Conservation (phyloP, 1,140 invertebrate genomes). For the Leguminivora glycinivorella region DNA sequence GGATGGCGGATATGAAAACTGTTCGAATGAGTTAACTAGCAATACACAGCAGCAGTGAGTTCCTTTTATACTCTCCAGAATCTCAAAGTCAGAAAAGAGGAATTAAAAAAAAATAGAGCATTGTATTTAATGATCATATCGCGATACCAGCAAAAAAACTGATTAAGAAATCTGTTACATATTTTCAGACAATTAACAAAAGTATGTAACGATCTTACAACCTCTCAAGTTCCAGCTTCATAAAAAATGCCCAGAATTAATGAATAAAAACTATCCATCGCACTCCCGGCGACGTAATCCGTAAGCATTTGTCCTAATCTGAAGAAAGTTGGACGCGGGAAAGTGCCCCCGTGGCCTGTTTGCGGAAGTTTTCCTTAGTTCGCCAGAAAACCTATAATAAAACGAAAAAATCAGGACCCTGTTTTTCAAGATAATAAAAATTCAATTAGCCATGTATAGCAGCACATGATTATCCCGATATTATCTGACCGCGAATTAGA, state of each 20-base stretch:
- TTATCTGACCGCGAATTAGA: too few species aligned
- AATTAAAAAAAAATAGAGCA: too few species aligned
- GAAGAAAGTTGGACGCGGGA: not conserved
- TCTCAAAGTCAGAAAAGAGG: too few species aligned
- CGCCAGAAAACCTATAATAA: not conserved
- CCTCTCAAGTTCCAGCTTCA: not conserved
- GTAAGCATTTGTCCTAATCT: conserved; percentile 8
- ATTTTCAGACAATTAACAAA: too few species aligned
- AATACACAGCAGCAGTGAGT: too few species aligned
- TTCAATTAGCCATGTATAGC: too few species aligned
- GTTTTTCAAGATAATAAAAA: too few species aligned
- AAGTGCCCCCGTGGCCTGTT: not conserved
- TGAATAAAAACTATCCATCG: not conserved
- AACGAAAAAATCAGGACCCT: not conserved
- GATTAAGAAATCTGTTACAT: too few species aligned
- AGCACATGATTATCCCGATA: too few species aligned
- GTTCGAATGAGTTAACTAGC: not conserved
- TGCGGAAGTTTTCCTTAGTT: not conserved
- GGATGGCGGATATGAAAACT: conserved; percentile 3
- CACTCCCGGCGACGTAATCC: not conserved
- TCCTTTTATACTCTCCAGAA: too few species aligned
- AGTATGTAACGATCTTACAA: not conserved
- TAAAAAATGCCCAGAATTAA: not conserved
- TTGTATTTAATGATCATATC: too few species aligned
- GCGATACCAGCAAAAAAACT: too few species aligned